Base-by-base conservation (phyloP, 2,888 invertebrate species). In the Dicyrtomina minuta region DNA sequence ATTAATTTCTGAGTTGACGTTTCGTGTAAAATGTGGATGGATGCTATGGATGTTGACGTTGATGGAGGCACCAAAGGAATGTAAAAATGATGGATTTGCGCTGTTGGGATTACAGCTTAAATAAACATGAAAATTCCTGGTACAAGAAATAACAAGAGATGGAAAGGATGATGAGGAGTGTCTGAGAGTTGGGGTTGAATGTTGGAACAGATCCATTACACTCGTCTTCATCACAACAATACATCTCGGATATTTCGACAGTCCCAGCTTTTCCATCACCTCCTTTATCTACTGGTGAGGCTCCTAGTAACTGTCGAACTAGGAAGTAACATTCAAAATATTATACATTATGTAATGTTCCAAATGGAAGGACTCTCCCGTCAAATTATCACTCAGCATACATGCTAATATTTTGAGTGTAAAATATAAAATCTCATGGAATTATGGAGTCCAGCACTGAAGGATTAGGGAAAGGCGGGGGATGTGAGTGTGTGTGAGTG, bases 251-350 rank as follows among this genome's bases (percentile, higher is more conserved):
- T 17, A 66, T 44, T 33, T 70, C 70, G 12, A 58, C 17, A 0
- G 58, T 39, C 15, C 13, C 39, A 1, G 17, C 41, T 46, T 66
- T 60, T 26, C 61, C 70, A 24, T 70, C 66, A n/a, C 69, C 69
- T 10, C 69, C 69, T 4, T 39, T 24, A 12, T 22, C 33, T 12
- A 33, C 55, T 44, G 67, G 62, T 22, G 59, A n/a, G n/a, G n/a
- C n/a, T n/a, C n/a, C 49, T 17, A 70, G 67, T 46, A 70, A 43
- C 39, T 66, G 66, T 13, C 70, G 70, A 56, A 66, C 70, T 70
- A 60, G 6, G 51, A 58, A 39, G 17, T 12, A 43, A 43, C n/a
- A 51, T 27, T 44, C 13, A 41, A 4, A 20, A n/a, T n/a, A n/a
- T n/a, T n/a, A n/a, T n/a, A n/a, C n/a, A n/a, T n/a, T n/a, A n/a